A percentile compares a stretch with the other conserved stretches of the same genome.
Conservation (phyloP, 2,797 vertebrate genomes). For the Rhabdomys pumilio region DNA sequence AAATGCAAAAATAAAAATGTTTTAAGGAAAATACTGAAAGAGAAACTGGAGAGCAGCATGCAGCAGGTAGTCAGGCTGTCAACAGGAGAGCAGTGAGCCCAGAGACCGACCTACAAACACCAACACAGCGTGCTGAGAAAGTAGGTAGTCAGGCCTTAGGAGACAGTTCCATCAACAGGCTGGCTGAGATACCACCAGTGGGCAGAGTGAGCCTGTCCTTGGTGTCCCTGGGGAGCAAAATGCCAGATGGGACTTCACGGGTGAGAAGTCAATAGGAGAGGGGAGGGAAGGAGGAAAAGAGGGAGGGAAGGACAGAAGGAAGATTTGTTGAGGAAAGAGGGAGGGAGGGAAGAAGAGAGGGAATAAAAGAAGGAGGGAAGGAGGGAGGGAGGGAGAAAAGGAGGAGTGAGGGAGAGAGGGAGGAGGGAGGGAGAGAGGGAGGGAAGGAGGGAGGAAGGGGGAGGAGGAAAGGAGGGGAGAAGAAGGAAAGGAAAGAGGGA, state of each 20-base stretch:
- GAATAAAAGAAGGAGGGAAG: accelerated
- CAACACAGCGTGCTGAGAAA: neutral
- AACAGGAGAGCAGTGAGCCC: neutral
- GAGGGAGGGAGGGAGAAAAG: too few species aligned
- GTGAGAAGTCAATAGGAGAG: neutral
- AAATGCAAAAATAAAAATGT: neutral
- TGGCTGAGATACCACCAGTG: neutral
- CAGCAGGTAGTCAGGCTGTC: neutral
- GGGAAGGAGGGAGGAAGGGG: neutral
- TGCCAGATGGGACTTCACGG: neutral
- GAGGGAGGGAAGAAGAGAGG: neutral
- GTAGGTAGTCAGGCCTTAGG: neutral
- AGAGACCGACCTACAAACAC: neutral
- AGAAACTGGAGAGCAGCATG: neutral
- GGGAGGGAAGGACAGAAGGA: neutral
- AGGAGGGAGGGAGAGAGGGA: too few species aligned
- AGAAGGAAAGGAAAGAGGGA: neutral
- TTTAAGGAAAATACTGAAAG: neutral
- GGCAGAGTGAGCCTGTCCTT: neutral
- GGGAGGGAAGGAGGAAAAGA: neutral
- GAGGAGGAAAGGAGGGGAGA: too few species aligned
- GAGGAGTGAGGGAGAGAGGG: neutral
- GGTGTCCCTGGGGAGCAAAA: neutral
- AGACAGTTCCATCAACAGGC: neutral
- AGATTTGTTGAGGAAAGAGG: too few species aligned